Evolutionary conservation across 2,113 vertebrate genomes (phyloP).

Genomic region (Tenrec ecaudatus): DNA sequence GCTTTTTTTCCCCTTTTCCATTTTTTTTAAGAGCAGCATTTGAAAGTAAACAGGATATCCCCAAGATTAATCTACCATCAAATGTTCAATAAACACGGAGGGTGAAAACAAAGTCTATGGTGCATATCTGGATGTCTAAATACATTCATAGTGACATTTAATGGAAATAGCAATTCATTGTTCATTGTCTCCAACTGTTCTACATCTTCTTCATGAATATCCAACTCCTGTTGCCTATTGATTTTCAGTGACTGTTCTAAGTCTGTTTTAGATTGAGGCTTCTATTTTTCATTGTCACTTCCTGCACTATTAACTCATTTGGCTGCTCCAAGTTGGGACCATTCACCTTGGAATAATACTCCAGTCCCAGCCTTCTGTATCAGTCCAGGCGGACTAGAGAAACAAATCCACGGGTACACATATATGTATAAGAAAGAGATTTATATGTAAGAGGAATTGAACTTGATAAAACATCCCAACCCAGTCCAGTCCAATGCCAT

Average conservation of each 20-base stretch:
- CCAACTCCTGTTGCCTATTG: too few relatives aligned
- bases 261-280: not conserved
- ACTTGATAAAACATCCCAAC: too few relatives aligned
- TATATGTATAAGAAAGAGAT: too few relatives aligned
- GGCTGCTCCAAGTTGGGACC: not conserved
- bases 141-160: not conserved
- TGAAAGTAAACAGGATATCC: conserved; percentile 27
- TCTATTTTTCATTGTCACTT: not conserved
- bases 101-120: not conserved
- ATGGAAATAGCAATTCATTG: not conserved
- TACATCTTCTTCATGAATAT: not conserved
- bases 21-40: not conserved
- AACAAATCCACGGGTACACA: too few relatives aligned
- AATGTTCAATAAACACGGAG: not conserved
- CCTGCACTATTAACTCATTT: not conserved
- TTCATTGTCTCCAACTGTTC: not conserved
- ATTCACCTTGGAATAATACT: too few relatives aligned
- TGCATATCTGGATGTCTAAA: not conserved
- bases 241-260: not conserved
- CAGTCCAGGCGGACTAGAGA: too few relatives aligned
- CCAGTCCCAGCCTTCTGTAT: too few relatives aligned
- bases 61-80: conserved; percentile 16
- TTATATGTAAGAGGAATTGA: too few relatives aligned
- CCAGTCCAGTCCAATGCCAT: too few relatives aligned
- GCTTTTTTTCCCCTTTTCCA: too few relatives aligned